phyloP scores from a whole-genome alignment of 2,888 invertebrate genomes.

The Conomelus anceps region DNA sequence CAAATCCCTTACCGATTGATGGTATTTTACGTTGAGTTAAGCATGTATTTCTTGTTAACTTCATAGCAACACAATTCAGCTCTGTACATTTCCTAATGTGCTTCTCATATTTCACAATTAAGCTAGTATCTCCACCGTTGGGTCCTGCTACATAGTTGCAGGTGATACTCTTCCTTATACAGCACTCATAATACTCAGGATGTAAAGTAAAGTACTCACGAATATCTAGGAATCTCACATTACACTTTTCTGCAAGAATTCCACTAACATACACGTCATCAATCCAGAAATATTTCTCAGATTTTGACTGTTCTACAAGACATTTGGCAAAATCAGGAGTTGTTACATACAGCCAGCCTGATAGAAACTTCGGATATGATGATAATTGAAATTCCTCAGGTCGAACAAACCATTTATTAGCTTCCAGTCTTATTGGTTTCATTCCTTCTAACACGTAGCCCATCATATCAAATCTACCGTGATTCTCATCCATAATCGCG shows the following conservation, averaged over 20 bases:
- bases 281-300: slow-evolving; percentile 78
- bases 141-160: slow-evolving; percentile 69
- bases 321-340: slow-evolving; percentile 55
- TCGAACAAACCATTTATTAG: slow-evolving; percentile 76
- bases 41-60: slow-evolving; percentile 53
- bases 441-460: slow-evolving; percentile 62
- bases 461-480: slow-evolving; percentile 44
- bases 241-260: slow-evolving; percentile 54
- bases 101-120: slow-evolving; percentile 57
- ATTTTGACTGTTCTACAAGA: slow-evolving; percentile 50
- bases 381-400: slow-evolving; percentile 53
- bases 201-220: slow-evolving; percentile 60
- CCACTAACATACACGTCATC: slow-evolving; percentile 86
- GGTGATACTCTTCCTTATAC: slow-evolving; percentile 54
- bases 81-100: slow-evolving; percentile 54
- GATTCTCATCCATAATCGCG: slow-evolving; percentile 39
- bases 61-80: slow-evolving; percentile 48
- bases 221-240: slow-evolving; percentile 52
- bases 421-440: slow-evolving; percentile 55
- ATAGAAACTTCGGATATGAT: slow-evolving; percentile 66
- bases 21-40: slow-evolving; percentile 43
- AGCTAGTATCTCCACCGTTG: slow-evolving; percentile 65
- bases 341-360: slow-evolving; percentile 79
- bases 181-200: slow-evolving; percentile 66
- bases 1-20: slow-evolving; percentile 29